phyloP scores from a whole-genome alignment of 2,888 invertebrate genomes.

The Onthophagus sagittarius region DNA sequence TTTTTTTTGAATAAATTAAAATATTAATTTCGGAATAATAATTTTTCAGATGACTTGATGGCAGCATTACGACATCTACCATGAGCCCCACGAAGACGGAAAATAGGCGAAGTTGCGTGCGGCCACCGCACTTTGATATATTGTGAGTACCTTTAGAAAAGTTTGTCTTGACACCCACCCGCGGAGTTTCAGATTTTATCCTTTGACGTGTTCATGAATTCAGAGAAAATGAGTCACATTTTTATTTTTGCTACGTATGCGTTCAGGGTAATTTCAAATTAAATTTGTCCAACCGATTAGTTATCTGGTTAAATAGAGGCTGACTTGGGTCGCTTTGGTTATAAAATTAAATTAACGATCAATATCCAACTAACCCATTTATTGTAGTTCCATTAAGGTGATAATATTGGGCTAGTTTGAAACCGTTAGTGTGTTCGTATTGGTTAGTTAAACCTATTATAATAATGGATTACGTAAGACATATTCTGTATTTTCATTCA shows the following conservation, averaged over 20 bases:
- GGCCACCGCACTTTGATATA: slow-evolving; percentile 35
- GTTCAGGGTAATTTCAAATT: background rate
- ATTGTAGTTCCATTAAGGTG: too few species aligned
- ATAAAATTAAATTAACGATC: too few species aligned
- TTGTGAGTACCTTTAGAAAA: slow-evolving; percentile 28
- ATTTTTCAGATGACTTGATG: slow-evolving; percentile 6
- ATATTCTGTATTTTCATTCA: too few species aligned
- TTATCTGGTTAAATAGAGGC: too few species aligned
- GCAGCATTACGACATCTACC: background rate
- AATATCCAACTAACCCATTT: too few species aligned
- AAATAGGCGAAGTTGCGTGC: slow-evolving; percentile 32
- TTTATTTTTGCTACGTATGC: background rate
- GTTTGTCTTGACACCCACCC: background rate
- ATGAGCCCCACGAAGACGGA: slow-evolving; percentile 41
- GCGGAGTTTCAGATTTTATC: background rate
- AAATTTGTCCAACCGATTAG: too few species aligned
- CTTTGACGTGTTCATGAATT: background rate
- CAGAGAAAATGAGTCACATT: background rate
- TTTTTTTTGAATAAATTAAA: background rate
- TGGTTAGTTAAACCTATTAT: too few species aligned
- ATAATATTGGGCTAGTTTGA: too few species aligned
- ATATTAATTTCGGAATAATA: background rate
- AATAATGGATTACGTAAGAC: too few species aligned
- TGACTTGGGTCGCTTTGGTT: too few species aligned
- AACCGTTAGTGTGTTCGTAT: too few species aligned